Percentiles rank a stretch among this genome's conserved stretches.
Conservation (phyloP, 2,113 vertebrate genomes). For the Pongo pygmaeus region DNA sequence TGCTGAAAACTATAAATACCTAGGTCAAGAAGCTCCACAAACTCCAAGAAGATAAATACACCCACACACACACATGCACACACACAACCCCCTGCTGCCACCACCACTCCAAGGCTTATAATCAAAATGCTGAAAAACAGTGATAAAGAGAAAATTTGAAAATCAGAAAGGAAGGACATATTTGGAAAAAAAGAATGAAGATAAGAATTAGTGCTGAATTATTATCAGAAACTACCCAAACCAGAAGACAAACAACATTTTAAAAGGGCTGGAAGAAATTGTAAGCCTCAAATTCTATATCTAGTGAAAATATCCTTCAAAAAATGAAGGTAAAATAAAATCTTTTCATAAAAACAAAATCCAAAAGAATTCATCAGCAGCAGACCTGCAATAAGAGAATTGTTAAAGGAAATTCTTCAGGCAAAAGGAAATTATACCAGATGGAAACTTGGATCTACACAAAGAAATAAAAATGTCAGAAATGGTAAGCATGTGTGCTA, state of each 20-base stretch:
- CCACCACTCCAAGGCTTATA: background rate
- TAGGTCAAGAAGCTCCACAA: background rate
- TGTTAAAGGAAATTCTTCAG: conserved; percentile 42
- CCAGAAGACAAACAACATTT: background rate
- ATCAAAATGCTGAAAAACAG: background rate
- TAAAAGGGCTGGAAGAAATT: background rate
- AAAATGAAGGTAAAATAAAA: background rate
- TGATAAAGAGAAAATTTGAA: background rate
- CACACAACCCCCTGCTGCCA: background rate
- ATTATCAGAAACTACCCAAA: background rate
- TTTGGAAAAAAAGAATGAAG: background rate
- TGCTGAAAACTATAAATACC: background rate
- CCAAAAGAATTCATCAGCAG: background rate
- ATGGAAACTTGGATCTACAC: conserved; percentile 44
- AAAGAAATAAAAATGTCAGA: conserved; percentile 42
- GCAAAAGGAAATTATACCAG: conserved; percentile 51
- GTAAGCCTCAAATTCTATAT: background rate
- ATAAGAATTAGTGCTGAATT: background rate
- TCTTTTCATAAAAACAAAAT: conserved; percentile 4
- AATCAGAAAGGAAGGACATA: background rate
- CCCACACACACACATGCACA: background rate
- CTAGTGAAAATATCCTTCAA: background rate
- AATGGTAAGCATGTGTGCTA: conserved; percentile 21
- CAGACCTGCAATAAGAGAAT: background rate
- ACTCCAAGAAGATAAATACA: background rate